Evolutionary conservation across 2,113 vertebrate genomes (phyloP).

Genomic region (Nerophis ophidion): DNA sequence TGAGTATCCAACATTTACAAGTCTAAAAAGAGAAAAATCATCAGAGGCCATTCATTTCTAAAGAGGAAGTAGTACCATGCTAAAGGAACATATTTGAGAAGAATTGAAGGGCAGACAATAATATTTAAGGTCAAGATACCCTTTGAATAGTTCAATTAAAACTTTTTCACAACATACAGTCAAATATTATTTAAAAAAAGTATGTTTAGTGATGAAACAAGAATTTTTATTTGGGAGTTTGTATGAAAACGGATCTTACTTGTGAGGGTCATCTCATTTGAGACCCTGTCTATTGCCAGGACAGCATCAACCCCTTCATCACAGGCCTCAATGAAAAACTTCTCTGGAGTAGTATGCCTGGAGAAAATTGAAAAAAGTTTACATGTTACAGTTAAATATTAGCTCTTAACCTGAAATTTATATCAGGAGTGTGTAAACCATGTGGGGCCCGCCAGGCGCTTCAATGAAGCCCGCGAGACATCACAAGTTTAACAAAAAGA

Average conservation of each 20-base stretch:
- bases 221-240: neutral
- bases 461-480: no score
- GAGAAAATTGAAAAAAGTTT: neutral
- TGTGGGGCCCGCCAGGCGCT: no score
- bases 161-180: neutral
- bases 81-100: neutral
- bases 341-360: constrained; percentile 90
- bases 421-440: no score
- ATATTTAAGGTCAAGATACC: neutral
- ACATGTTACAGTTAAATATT: no score
- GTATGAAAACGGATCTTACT: constrained; percentile 62
- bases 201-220: neutral
- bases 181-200: neutral
- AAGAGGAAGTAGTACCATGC: neutral
- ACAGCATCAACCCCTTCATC: constrained; percentile 89
- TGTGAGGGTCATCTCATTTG: constrained; percentile 92
- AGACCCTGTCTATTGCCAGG: constrained; percentile 88
- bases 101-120: neutral
- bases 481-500: no score
- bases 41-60: neutral
- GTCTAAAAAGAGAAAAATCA: no score
- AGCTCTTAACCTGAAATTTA: no score
- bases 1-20: no score
- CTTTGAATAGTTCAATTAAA: neutral
- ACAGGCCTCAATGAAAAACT: constrained; percentile 94